A percentile compares a stretch with the other conserved stretches of the same genome.
Conservation (phyloP, 2,888 invertebrate species). For the Luperina nickerlii region DNA sequence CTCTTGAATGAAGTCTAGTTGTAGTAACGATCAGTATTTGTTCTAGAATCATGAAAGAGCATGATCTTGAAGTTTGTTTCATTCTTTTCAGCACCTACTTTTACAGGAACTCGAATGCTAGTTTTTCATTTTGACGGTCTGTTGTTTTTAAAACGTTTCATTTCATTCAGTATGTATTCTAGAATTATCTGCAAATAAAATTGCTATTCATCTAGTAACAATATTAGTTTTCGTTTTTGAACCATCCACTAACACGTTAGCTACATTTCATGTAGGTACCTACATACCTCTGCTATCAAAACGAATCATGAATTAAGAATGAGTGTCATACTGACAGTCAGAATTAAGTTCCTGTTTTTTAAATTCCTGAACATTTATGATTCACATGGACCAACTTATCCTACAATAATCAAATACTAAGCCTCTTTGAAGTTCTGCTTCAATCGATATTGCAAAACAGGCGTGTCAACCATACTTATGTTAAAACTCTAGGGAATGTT, state of each 20-base stretch:
- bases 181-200: not conserved
- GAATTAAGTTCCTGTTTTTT: not conserved
- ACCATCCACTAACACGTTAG: not conserved
- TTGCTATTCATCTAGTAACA: not conserved
- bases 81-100: not conserved
- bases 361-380: conserved; percentile 10
- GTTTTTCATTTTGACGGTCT: not conserved
- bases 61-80: not conserved
- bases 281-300: not conserved
- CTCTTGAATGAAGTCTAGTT: not conserved
- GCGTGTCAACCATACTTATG: conserved; percentile 17
- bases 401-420: not conserved
- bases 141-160: conserved; percentile 10
- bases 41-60: not conserved
- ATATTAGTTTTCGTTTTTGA: not conserved
- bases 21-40: not conserved
- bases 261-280: not conserved
- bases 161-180: not conserved
- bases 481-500: conserved; percentile 13
- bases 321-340: not conserved
- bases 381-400: not conserved
- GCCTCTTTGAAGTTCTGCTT: not conserved
- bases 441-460: not conserved
- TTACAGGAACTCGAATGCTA: not conserved
- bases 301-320: conserved; percentile 5